These are phyloP conservation scores for Trididemnum clinides DNA, from an alignment of 23 tunicate species.

Conservation along the genomic window DNA sequence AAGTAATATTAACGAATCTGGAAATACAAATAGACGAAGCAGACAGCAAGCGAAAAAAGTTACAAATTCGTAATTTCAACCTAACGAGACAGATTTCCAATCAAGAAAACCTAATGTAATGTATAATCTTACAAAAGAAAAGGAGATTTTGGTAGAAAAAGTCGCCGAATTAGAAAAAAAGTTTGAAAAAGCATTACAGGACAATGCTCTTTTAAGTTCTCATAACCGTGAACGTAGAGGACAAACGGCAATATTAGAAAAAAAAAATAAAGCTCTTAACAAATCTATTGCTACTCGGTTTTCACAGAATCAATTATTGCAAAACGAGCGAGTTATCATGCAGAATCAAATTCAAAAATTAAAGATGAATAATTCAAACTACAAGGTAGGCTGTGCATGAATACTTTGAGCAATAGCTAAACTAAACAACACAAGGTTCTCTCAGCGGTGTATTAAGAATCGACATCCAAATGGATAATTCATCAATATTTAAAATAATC, in stretches of 20 bases:
- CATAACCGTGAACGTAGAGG: not conserved
- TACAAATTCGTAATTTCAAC: not conserved
- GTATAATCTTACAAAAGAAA: not conserved
- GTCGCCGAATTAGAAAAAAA: not conserved
- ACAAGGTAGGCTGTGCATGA: not conserved
- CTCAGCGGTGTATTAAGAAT: too few species aligned
- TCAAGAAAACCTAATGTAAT: not conserved
- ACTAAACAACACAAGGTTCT: too few species aligned
- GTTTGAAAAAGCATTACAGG: not conserved
- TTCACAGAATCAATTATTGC: not conserved
- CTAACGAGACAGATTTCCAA: not conserved
- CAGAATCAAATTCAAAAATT: not conserved
- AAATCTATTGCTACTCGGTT: not conserved
- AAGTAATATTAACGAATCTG: constrained; percentile 11
- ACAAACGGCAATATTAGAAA: not conserved
- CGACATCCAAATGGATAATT: too few species aligned
- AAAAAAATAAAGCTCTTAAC: not conserved
- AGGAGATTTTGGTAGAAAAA: not conserved
- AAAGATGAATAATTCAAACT: not conserved
- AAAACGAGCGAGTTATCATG: not conserved
- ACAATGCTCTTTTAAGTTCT: too few species aligned
- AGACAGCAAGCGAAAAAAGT: not conserved
- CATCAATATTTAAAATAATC: too few species aligned
- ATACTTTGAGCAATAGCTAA: too few species aligned
- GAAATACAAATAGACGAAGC: constrained; percentile 36